phyloP scores from a whole-genome alignment of 2,888 invertebrate genomes.

The Sphaeridia pumilis region DNA sequence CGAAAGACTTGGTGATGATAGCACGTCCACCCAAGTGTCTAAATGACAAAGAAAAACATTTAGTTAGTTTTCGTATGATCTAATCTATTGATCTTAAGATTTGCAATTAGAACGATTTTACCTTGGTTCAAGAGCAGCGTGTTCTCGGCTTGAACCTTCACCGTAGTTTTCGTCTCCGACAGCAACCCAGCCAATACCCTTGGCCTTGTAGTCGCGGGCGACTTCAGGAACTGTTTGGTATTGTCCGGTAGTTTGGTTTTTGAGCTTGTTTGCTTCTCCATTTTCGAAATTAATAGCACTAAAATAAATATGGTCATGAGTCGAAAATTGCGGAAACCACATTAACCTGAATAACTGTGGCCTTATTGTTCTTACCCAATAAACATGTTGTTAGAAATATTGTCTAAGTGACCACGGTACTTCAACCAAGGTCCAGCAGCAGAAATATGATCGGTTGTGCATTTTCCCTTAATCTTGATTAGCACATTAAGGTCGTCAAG shows the following conservation, averaged over 20 bases:
- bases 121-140: slow-evolving; percentile 95
- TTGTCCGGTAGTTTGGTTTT: slow-evolving; percentile 73
- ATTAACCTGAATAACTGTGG: too few relatives aligned
- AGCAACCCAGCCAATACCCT: slow-evolving; percentile 71
- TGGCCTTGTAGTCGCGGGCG: slow-evolving; percentile 77
- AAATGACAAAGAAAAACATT: too few relatives aligned
- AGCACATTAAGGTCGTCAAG: slow-evolving; percentile 75
- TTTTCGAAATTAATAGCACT: slow-evolving; percentile 78
- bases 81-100: too few relatives aligned
- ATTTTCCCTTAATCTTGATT: slow-evolving; percentile 87
- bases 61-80: too few relatives aligned
- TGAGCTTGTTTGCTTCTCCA: slow-evolving; percentile 81
- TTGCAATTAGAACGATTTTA: too few relatives aligned
- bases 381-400: slow-evolving; percentile 99
- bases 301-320: slow-evolving; percentile 26
- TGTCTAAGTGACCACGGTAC: slow-evolving; percentile 96
- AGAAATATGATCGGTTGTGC: slow-evolving; percentile 99
- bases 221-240: slow-evolving; percentile 89
- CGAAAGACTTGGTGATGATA: slow-evolving; percentile 97
- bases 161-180: slow-evolving; percentile 60
- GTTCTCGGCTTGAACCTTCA: slow-evolving; percentile 87
- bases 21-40: slow-evolving; percentile 61
- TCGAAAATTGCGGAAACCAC: too few relatives aligned
- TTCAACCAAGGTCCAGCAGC: slow-evolving; percentile 99
- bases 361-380: slow-evolving; percentile 59